phyloP scores from a whole-genome alignment of 1,140 invertebrate species.

The Nasonia giraulti region DNA sequence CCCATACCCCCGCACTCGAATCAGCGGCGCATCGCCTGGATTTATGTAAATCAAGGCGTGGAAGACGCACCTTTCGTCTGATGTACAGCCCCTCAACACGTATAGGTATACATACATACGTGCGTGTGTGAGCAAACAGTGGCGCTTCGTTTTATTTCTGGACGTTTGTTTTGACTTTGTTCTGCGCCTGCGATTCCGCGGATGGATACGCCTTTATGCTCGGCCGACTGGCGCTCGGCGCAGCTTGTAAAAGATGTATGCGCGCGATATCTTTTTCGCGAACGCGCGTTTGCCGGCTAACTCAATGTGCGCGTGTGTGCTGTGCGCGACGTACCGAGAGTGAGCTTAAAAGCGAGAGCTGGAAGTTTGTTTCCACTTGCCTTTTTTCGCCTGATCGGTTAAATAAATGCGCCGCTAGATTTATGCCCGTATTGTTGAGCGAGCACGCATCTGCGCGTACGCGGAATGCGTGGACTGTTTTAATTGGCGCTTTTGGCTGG shows the following conservation, averaged over 20 bases:
- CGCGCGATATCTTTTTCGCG: neutral
- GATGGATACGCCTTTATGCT: neutral
- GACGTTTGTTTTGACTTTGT: slow-evolving; percentile 31
- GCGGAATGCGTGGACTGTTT: neutral
- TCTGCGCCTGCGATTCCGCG: neutral
- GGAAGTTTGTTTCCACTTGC: neutral
- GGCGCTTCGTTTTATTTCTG: slow-evolving; percentile 14
- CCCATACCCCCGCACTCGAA: neutral
- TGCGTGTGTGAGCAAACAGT: neutral
- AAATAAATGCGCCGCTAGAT: neutral
- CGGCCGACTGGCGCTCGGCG: neutral
- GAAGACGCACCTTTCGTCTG: neutral
- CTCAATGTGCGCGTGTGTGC: neutral
- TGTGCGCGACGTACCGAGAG: neutral
- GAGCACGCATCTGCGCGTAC: no score
- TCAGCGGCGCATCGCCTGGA: slow-evolving; percentile 6
- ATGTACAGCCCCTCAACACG: neutral
- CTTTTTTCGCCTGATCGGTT: neutral
- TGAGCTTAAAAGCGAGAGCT: slow-evolving; percentile 6
- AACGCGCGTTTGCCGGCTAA: neutral
- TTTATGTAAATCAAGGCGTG: slow-evolving; percentile 35
- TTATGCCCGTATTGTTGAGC: neutral
- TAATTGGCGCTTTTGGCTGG: neutral
- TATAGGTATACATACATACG: neutral
- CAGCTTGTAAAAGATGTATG: neutral